Evolutionary conservation across 2,888 invertebrate genomes (phyloP).

Genomic region (Megamerina dolium): DNA sequence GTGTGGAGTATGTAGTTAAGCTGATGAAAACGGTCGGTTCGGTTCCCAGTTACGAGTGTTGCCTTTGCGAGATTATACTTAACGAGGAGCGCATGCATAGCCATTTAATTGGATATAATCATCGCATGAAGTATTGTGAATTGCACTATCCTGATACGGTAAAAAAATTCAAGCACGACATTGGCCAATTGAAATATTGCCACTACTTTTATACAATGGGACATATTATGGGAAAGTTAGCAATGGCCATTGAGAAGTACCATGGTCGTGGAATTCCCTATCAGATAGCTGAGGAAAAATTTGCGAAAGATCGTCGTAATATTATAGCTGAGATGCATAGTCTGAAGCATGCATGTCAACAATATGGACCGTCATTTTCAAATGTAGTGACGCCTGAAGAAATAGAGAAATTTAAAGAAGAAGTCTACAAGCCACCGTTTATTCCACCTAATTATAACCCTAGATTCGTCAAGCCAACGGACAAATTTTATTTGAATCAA

Average conservation of each 20-base stretch:
- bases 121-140: constrained; percentile 62
- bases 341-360: constrained; percentile 59
- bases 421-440: constrained; percentile 5
- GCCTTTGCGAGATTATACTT: constrained; percentile 63
- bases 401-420: constrained; percentile 25
- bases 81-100: constrained; percentile 67
- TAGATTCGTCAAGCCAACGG: constrained; percentile 12
- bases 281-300: constrained; percentile 59
- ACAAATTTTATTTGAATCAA: constrained; percentile 16
- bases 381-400: constrained; percentile 47
- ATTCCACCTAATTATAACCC: constrained; percentile 3
- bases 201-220: constrained; percentile 35
- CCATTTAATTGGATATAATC: constrained; percentile 57
- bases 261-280: constrained; percentile 64
- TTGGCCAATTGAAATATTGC: constrained; percentile 50
- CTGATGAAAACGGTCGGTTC: constrained; percentile 59
- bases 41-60: constrained; percentile 67
- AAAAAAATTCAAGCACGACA: constrained; percentile 55
- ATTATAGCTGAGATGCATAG: constrained; percentile 60
- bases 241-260: constrained; percentile 64
- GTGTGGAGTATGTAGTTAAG: constrained; percentile 71
- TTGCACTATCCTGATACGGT: constrained; percentile 52
- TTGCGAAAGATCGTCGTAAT: constrained; percentile 56
- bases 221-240: constrained; percentile 51
- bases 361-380: constrained; percentile 52